Evolutionary conservation across 2,113 vertebrate genomes (phyloP).

Genomic region (Ciconia maguari): DNA sequence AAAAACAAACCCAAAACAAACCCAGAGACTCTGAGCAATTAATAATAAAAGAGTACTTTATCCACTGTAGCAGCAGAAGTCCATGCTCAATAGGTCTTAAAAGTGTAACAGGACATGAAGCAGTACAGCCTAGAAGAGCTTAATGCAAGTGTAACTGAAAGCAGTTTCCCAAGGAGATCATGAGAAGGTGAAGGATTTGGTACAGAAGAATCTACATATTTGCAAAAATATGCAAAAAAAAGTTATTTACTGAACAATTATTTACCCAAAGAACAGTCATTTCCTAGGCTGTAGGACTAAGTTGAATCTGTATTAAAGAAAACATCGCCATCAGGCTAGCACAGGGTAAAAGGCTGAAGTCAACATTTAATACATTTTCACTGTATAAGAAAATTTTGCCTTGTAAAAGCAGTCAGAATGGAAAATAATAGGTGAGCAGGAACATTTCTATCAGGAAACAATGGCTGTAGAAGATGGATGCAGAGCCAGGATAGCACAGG

Average conservation of each 20-base stretch:
- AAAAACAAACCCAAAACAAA: not conserved
- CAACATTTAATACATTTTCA: not conserved
- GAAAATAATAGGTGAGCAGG: not conserved
- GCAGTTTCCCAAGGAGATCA: not conserved
- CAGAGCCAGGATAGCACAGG: not conserved
- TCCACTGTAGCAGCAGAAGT: not conserved
- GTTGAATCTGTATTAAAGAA: not conserved
- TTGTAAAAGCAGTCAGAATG: not conserved
- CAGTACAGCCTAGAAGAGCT: not conserved
- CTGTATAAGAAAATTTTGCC: not conserved
- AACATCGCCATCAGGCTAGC: fast-evolving
- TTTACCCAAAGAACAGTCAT: not conserved
- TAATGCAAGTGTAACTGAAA: not conserved
- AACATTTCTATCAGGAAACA: not conserved
- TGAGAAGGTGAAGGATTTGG: not conserved
- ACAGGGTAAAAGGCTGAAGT: not conserved
- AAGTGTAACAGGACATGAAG: not conserved
- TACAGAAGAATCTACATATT: not conserved
- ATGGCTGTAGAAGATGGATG: too few relatives aligned
- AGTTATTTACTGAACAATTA: not conserved
- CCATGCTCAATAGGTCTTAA: not conserved
- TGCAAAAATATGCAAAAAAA: too few relatives aligned
- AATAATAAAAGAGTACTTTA: not conserved
- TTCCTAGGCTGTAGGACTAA: not conserved
- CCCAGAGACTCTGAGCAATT: not conserved